A percentile compares a stretch with the other conserved stretches of the same genome.
Conservation (phyloP, 2,113 vertebrate species). For the Lipophrys pholis region DNA sequence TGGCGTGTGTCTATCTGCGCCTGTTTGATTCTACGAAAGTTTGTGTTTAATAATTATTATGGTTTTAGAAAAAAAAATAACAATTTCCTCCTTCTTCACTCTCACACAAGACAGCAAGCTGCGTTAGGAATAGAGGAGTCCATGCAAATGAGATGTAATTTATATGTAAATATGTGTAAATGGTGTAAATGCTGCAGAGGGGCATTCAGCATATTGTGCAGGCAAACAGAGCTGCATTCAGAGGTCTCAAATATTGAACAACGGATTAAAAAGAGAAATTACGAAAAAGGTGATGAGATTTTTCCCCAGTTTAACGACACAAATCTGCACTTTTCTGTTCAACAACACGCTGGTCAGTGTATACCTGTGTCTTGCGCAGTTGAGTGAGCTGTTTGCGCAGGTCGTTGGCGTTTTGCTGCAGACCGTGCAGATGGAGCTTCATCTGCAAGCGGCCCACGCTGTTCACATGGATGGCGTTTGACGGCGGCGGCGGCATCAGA, state of each 20-base stretch:
- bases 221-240: not conserved
- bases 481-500: constrained; percentile 87
- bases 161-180: not conserved
- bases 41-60: too few species aligned
- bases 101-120: not conserved
- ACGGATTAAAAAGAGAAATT: not conserved
- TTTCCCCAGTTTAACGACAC: not conserved
- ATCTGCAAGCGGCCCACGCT: constrained; percentile 90
- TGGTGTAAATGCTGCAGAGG: too few species aligned
- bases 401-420: constrained; percentile 95
- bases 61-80: too few species aligned
- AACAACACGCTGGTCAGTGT: too few species aligned
- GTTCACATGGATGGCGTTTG: constrained; percentile 84
- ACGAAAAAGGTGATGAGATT: not conserved
- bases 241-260: not conserved
- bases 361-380: constrained; percentile 93
- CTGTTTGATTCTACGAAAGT: too few species aligned
- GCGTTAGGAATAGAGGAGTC: not conserved
- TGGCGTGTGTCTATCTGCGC: too few species aligned
- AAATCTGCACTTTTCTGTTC: too few species aligned
- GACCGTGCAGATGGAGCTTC: constrained; percentile 94
- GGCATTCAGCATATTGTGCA: not conserved
- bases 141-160: constrained; percentile 7
- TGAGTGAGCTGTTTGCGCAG: constrained; percentile 94
- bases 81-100: too few species aligned